Conservation (phyloP, 2,888 invertebrate genomes). For the Aleiodes leptofemur region DNA sequence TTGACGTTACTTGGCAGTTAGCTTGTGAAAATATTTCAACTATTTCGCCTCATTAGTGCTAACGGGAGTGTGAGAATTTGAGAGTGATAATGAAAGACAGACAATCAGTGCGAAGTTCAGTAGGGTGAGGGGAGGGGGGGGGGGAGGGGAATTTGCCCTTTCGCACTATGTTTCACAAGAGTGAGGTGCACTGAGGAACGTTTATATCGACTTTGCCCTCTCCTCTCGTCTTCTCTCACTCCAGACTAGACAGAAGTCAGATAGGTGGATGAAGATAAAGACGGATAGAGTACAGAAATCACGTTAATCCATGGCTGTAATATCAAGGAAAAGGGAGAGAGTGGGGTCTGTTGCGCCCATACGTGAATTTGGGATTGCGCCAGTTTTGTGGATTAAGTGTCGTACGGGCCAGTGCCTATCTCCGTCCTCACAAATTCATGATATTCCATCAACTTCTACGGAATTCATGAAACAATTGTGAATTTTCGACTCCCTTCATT, state of each 20-base stretch:
- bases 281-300: conserved; percentile 38
- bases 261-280: conserved; percentile 21
- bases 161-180: conserved; percentile 4
- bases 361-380: conserved; percentile 47
- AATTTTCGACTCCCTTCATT: background rate
- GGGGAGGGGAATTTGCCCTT: conserved; percentile 45
- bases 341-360: conserved; percentile 14
- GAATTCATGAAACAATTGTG: background rate
- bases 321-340: conserved; percentile 37
- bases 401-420: conserved; percentile 36
- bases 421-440: conserved; percentile 17
- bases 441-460: conserved; percentile 34
- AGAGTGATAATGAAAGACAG: conserved; percentile 48
- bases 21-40: conserved; percentile 68
- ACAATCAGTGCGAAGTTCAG: conserved; percentile 60
- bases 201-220: conserved; percentile 20
- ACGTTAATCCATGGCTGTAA: conserved; percentile 49
- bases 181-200: conserved; percentile 18
- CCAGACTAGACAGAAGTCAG: conserved; percentile 25
- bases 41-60: conserved; percentile 65
- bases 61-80: conserved; percentile 38
- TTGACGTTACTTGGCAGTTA: conserved; percentile 50
- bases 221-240: background rate
- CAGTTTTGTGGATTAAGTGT: conserved; percentile 48
- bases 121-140: conserved; percentile 16